Percentiles rank a stretch among this genome's conserved stretches.
phyloP scores from a whole-genome alignment of 2,797 vertebrate species.

The Netta rufina region DNA sequence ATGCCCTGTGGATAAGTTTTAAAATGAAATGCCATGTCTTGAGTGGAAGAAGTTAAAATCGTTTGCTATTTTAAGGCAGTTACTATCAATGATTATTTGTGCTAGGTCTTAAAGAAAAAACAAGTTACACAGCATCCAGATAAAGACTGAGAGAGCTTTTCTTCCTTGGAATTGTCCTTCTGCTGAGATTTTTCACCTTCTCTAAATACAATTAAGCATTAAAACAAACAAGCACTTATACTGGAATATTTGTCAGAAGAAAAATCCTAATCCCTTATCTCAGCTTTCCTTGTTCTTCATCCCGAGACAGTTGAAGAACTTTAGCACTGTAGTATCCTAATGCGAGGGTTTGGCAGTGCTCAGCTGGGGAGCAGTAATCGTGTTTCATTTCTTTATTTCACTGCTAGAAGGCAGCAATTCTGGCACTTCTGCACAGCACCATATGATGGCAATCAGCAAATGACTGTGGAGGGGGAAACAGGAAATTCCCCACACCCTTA shows the following conservation, averaged over 20 bases:
- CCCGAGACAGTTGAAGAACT: background rate
- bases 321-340: background rate
- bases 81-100: background rate
- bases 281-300: background rate
- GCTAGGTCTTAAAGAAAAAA: background rate
- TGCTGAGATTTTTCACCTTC: background rate
- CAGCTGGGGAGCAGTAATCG: background rate
- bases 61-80: background rate
- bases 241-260: background rate
- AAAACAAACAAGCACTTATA: background rate
- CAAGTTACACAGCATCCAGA: background rate
- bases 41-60: conserved; percentile 6
- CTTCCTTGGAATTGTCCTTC: background rate
- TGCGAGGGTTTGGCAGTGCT: background rate
- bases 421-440: background rate
- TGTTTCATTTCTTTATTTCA: background rate
- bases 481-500: background rate
- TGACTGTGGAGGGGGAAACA: background rate
- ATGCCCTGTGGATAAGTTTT: background rate
- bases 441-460: background rate
- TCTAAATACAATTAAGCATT: background rate
- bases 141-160: background rate
- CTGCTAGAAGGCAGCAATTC: background rate
- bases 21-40: background rate
- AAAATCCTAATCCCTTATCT: background rate